These are phyloP conservation scores for Poeciliopsis paucimaculata DNA, from an alignment of 2,797 vertebrate genomes.

Conservation along the genomic window DNA sequence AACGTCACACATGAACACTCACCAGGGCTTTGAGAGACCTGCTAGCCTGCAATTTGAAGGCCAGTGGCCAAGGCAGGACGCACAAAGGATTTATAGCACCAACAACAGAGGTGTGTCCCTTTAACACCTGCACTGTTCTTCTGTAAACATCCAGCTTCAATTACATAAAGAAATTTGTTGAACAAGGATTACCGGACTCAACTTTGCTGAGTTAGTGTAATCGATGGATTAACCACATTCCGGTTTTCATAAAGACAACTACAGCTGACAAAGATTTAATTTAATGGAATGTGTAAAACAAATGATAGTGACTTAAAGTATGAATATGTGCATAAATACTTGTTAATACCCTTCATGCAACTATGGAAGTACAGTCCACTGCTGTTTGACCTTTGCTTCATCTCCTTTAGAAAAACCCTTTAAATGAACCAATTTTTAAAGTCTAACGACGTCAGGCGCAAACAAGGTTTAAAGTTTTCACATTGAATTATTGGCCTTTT, in stretches of 20 bases:
- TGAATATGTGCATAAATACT: background rate
- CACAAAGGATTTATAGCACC: conserved; percentile 16
- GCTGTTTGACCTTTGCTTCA: background rate
- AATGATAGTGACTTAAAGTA: background rate
- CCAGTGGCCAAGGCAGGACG: background rate
- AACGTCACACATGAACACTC: conserved; percentile 70
- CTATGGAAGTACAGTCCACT: background rate
- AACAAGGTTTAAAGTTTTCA: background rate
- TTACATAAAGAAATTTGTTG: conserved; percentile 10
- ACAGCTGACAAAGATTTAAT: background rate
- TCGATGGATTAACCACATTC: conserved; percentile 35
- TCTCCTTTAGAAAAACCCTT: conserved; percentile 3
- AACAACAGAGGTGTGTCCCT: conserved; percentile 4
- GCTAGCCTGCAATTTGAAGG: conserved; percentile 33
- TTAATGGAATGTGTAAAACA: background rate
- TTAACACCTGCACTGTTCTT: conserved; percentile 9
- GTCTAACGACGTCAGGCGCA: too few species aligned
- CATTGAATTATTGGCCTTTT: background rate
- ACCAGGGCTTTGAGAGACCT: conserved; percentile 48
- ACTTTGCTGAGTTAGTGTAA: conserved; percentile 20
- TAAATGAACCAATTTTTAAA: background rate
- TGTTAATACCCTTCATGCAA: background rate
- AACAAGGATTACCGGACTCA: conserved; percentile 13
- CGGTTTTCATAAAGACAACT: conserved; percentile 27
- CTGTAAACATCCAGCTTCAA: background rate